Conservation (phyloP, 2,113 vertebrate genomes). For the Pseudorhombus dupliciocellatus region DNA sequence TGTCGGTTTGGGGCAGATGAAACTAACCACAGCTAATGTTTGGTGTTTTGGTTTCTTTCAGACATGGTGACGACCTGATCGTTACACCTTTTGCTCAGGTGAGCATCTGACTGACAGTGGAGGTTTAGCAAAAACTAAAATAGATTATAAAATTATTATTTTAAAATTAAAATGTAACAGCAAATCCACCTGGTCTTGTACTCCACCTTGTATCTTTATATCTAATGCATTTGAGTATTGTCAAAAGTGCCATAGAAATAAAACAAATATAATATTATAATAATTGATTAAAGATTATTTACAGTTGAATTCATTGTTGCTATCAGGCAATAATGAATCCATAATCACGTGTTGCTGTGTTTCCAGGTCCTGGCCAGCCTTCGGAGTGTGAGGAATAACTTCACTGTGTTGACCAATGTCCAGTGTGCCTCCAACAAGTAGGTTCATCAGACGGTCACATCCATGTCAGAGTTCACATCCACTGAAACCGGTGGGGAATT, state of each 20-base stretch:
- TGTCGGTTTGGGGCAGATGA: neutral
- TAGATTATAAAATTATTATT: neutral
- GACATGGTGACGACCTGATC: constrained; percentile 98
- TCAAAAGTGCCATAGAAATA: no score
- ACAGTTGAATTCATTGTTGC: neutral
- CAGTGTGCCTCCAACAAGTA: constrained; percentile 96
- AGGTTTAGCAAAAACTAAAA: neutral
- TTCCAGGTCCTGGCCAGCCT: constrained; percentile 93
- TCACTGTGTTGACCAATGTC: constrained; percentile 93
- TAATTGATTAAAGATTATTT: neutral
- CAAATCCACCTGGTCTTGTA: no score
- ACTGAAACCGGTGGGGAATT: neutral
- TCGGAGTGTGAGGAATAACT: constrained; percentile 96
- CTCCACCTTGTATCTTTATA: no score
- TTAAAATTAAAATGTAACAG: neutral
- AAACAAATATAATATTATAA: no score
- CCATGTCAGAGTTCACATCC: neutral
- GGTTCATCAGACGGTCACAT: constrained; percentile 52
- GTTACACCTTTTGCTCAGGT: constrained; percentile 98
- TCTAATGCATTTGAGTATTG: no score
- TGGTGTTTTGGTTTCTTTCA: constrained; percentile 64
- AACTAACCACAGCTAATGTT: neutral
- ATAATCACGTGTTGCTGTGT: constrained; percentile 11
- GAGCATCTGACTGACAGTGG: constrained; percentile 26
- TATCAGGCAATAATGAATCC: neutral